Evolutionary conservation across 64 coral and sea anemone species (phyloP), one percentile per base, ranked within the genome.

Genomic region (Anthopleura sola): DNA sequence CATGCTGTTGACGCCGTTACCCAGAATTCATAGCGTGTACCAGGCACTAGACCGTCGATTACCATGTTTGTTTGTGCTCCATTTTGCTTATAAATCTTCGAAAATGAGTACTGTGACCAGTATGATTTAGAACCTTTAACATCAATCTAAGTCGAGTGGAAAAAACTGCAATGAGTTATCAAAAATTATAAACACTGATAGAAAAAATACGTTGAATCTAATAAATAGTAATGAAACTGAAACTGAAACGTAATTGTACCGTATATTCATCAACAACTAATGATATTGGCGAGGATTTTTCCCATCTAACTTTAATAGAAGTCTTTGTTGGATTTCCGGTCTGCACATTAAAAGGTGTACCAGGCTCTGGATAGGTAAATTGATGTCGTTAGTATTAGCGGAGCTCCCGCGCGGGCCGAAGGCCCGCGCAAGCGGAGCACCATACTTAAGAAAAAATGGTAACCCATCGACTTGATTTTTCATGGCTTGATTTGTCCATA

Each of bases 21-120:
- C 76, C 76, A 79, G 38, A 79, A 44, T 79, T 47, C 36, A 79
- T 79, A 79, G 76, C 23, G 24, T 44, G 76, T 79, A 38, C 76
- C 76, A 6, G 76, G 76, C 16, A 44, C 36, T 11, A 79, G 44
- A 33, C 34, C 21, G 11, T n/a, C 15, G 24, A 79, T 47, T 0
- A 44, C 44, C 20, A 44, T 40, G 19, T 5, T 79, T 48, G 76
- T 79, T 79, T 24, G 36, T 21, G 36, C 44, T 23, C 76, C 76
- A 79, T 46, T 37, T 24, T 79, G 76, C 18, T 37, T 48, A 1
- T 79, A 24, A 79, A 3, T 79, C 44, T 8, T 47, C 14, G 28
- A 79, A 46, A 40, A 37, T 6, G 32, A 15, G 36, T 37, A 77
- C 33, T 77, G 33, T 17, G 75, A 9, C 75, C 75, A 77, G 33